These are phyloP conservation scores for Hemiscyllium ocellatum DNA, from an alignment of 2,113 vertebrate genomes.

Conservation along the genomic window DNA sequence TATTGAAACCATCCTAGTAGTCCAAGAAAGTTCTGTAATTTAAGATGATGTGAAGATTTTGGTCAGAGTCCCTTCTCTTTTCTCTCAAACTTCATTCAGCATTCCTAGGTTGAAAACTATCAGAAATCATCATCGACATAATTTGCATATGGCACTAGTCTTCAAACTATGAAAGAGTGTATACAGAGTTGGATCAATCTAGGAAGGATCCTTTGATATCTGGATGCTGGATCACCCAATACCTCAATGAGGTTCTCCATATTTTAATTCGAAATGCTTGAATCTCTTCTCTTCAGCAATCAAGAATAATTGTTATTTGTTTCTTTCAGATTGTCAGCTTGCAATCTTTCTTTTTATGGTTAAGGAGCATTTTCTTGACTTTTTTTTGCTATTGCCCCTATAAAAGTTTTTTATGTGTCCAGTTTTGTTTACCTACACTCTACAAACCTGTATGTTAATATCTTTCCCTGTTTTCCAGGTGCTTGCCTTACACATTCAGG, in stretches of 20 bases:
- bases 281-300: background rate
- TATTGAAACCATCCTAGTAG: background rate
- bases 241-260: background rate
- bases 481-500: background rate
- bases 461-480: background rate
- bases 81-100: background rate
- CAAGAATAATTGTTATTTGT: background rate
- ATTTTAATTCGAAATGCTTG: background rate
- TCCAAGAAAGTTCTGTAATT: background rate
- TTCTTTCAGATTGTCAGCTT: background rate
- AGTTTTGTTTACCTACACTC: background rate
- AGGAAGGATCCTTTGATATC: background rate
- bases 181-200: background rate
- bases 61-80: background rate
- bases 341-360: background rate
- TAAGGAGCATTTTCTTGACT: background rate
- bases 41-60: background rate
- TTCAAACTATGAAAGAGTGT: background rate
- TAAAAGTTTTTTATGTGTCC: background rate
- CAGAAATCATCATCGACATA: background rate
- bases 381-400: background rate
- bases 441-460: background rate
- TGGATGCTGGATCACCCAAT: background rate
- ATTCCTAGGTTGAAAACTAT: background rate
- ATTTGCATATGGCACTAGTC: background rate